Evolutionary conservation across 1,140 invertebrate species (phyloP), one percentile per base, ranked within the genome.

Genomic region (Pygmarrhopalites habei): DNA sequence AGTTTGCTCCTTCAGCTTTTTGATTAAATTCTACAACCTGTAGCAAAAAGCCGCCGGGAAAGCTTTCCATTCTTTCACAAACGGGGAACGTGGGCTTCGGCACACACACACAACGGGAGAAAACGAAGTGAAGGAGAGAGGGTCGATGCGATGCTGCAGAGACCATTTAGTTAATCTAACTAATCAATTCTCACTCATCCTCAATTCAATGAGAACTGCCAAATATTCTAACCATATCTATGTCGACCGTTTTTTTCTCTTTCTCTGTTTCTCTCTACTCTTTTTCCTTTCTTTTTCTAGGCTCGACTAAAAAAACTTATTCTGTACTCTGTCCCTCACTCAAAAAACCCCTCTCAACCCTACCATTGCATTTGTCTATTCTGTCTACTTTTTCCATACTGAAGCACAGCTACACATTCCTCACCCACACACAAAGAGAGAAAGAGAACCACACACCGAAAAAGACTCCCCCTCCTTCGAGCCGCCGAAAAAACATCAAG

Each of bases 11-110:
- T 19, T 64, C 28, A 53, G 17, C 39, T 28, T 44, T 67, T 51
- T 64, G 61, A 60, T 67, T 64, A 61, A 63, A 63, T 64, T 60
- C 43, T 61, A 62, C 61, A 67, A 67, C 66, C 66, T 67, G 66
- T 67, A 52, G 66, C 15, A 29, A 61, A 58, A 64, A 63, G 46
- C 43, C 53, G 30, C n/a, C 19, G n/a, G 15, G 7, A 46, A 17
- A n/a, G 10, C n/a, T 46, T 21, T 46, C 7, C 21, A 10, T 5
- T 14, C 44, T 17, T 46, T 17, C 15, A 4, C 21, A 21, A n/a
- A 46, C 35, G 35, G 7, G 17, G 35, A 39, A 39, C 35, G 17
- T 10, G 35, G 35, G 17, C 17, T 39, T 39, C 35, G 7, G 35
- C 17, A n/a, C n/a, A n/a, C n/a, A n/a, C n/a, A n/a, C n/a, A n/a